phyloP scores from a whole-genome alignment of 1,140 invertebrate species.

The Trachymyrmex septentrionalis region DNA sequence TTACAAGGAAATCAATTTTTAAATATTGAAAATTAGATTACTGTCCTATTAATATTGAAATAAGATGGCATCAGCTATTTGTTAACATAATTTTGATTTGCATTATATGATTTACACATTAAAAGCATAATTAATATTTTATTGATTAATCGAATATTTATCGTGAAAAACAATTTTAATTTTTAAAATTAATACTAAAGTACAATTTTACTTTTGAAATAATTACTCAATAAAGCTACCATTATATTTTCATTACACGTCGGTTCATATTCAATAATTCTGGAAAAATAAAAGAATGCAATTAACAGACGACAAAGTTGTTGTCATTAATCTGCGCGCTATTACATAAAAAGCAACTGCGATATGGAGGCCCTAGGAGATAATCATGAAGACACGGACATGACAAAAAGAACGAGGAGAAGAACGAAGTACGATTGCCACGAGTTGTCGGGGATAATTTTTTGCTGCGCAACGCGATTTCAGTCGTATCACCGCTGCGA shows the following conservation, averaged over 20 bases:
- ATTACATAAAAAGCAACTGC: slow-evolving; percentile 22
- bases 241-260: neutral
- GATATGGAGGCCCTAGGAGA: slow-evolving; percentile 23
- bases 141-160: neutral
- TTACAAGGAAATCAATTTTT: neutral
- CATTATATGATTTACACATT: neutral
- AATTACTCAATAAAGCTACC: neutral
- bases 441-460: slow-evolving; percentile 28
- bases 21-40: neutral
- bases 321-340: neutral
- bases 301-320: slow-evolving; percentile 4
- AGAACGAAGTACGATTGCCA: slow-evolving; percentile 35
- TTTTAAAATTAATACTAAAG: neutral
- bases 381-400: slow-evolving; percentile 30
- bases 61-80: neutral
- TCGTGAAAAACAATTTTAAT: neutral
- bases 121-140: neutral
- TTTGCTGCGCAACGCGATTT: slow-evolving; percentile 44
- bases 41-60: neutral
- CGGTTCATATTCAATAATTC: neutral
- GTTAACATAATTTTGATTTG: neutral
- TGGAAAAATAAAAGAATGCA: slow-evolving; percentile 24
- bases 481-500: slow-evolving; percentile 23
- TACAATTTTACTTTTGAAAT: neutral
- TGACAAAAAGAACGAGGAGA: slow-evolving; percentile 14